Base-by-base conservation (phyloP, 2,797 vertebrate species). In the Characodon lateralis region DNA sequence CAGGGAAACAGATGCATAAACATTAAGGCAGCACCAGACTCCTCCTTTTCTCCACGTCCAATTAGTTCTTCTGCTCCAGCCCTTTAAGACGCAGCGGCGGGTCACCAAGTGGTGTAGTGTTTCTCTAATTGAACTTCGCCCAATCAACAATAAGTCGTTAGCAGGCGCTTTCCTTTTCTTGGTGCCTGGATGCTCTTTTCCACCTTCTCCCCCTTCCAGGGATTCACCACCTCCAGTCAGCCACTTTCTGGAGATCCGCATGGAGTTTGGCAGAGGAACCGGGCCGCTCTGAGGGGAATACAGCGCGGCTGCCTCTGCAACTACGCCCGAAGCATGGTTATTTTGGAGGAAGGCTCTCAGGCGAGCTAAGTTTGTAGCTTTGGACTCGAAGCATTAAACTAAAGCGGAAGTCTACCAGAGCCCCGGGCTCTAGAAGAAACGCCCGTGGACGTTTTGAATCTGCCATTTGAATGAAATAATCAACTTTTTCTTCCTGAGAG, bases 121-220 rank as follows among this genome's bases (percentile, higher is more conserved):
- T 95, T 93, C 95, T 96, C 95, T 96, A 96, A 96, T 96, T 96
- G 95, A 96, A 95, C 94, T 95, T 95, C 95, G 93, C 94, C 95
- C 95, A 96, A 96, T 96, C 95, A 96, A 95, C 95, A 95, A 94
- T 91, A 95, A 95, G 94, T 96, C 92, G 94, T 96, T 96, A 96
- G 95, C 95, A 92, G 89, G 80, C 83, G 90, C 92, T 90, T 93
- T 92, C 89, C 94, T 89, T 87, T 92, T 88, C 89, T 86, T 84
- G 80, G 87, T 91, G 85, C 85, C 73, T 66, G 76, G 92, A 92
- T 83, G 89, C 78, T 85, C 93, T 88, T 91, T 84, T 0, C 1
- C 65, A 22, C 26, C n/a, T 16, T 28, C 26, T 51, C 26, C 83
- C 82, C 87, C 86, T 89, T 85, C 88, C 87, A 93, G 91, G 90